These are phyloP conservation scores for Schlechtendalia chinensis DNA, from an alignment of 1,140 invertebrate genomes.

Conservation along the genomic window DNA sequence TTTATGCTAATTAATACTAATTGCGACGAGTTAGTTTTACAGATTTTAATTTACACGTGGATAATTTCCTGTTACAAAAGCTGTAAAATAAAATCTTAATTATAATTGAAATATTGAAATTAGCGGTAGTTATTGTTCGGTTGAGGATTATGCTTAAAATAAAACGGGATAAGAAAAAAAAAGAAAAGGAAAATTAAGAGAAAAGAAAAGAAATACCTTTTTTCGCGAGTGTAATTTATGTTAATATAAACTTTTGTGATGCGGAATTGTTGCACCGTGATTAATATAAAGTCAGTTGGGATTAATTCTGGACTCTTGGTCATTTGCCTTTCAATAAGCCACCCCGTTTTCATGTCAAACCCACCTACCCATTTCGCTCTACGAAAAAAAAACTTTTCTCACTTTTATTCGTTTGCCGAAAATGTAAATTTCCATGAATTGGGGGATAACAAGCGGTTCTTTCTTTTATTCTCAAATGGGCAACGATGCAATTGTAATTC, in stretches of 20 bases:
- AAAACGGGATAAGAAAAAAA: background rate
- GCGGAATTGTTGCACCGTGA: slow-evolving; percentile 44
- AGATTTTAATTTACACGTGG: slow-evolving; percentile 34
- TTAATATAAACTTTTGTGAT: slow-evolving; percentile 48
- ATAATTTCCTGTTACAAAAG: slow-evolving; percentile 10
- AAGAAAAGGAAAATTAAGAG: background rate
- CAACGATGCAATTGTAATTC: slow-evolving; percentile 11
- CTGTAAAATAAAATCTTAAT: slow-evolving; percentile 37
- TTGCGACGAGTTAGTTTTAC: slow-evolving; percentile 16
- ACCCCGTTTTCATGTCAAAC: slow-evolving; percentile 30
- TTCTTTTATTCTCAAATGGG: slow-evolving; percentile 4
- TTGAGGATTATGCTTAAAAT: slow-evolving; percentile 8
- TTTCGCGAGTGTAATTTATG: slow-evolving; percentile 48
- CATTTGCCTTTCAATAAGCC: slow-evolving; percentile 48
- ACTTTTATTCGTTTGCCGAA: slow-evolving; percentile 29
- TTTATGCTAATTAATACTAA: slow-evolving; percentile 28
- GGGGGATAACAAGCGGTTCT: slow-evolving; percentile 14
- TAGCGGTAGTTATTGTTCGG: slow-evolving; percentile 35
- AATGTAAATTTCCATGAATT: slow-evolving; percentile 30
- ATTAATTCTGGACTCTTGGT: slow-evolving; percentile 48
- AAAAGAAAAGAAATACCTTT: slow-evolving; percentile 35
- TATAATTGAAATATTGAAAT: slow-evolving; percentile 43
- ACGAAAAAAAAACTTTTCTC: slow-evolving; percentile 21
- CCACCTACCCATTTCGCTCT: background rate
- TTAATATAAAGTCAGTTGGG: slow-evolving; percentile 45